Base-by-base conservation (phyloP, 2,797 vertebrate species). In the Nyctibius grandis region DNA sequence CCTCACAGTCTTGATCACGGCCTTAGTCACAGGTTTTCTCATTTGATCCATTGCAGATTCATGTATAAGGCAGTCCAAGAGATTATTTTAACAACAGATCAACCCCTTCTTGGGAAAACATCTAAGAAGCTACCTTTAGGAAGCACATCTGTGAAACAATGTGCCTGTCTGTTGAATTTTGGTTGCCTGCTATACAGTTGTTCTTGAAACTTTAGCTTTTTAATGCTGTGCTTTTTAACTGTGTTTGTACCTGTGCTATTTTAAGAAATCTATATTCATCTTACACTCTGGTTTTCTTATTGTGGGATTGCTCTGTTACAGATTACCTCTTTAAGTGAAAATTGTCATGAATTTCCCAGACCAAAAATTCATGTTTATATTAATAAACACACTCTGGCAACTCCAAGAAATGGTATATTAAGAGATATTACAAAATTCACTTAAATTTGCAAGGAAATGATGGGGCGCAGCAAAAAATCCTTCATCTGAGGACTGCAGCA, bases 381-480 rank as follows among this genome's bases (percentile, higher is more conserved):
- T 73, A 95, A 96, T 96, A 96, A 96, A 96, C 36, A 79, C 69
- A 65, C 22, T 93, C 70, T 96, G 78, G 25, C 31, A 85, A 91
- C 63, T 87, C 59, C 8, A 69, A 73, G 23, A 85, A 92, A 84
- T 82, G 22, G 61, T 87, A 85, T 73, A 76, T 92, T 95, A 85
- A 78, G 54, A 87, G 21, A 57, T 40, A 59, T 0, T 84, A 51
- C 5, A 72, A 48, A 68, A 72, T 53, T 18, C 11, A 44, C 14
- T 70, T 82, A 53, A 50, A 57, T 70, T 72, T 54, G 22, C 8
- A 64, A 65, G 38, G 12, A 75, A 54, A 11, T 47, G 0, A 47
- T 70, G 56, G 29, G 16, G 5, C 9, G 45, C 6, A 54, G 68
- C 15, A 68, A 70, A 51, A 83, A 70, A 33, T 63, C 16, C 4